A percentile compares a stretch with the other conserved stretches of the same genome.
phyloP scores from a whole-genome alignment of 1,140 invertebrate species.

The Asobara japonica region DNA sequence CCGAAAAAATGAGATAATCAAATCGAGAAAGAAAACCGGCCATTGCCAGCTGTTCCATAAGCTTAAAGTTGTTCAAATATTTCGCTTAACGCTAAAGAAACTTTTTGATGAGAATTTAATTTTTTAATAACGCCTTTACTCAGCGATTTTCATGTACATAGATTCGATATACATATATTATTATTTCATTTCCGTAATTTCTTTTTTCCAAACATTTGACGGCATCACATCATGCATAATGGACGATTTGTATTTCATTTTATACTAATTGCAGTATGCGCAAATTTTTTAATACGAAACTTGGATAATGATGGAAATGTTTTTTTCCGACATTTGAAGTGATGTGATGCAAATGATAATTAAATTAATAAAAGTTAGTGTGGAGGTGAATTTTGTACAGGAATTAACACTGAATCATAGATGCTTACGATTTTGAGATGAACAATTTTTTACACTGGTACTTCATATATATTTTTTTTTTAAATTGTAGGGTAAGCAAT shows the following conservation, averaged over 20 bases:
- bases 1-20: neutral
- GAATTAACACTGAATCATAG: neutral
- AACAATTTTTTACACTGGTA: neutral
- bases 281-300: neutral
- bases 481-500: neutral
- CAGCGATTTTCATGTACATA: constrained; percentile 29
- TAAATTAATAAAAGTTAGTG: neutral
- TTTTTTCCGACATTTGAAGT: constrained; percentile 1
- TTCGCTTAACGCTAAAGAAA: constrained; percentile 13
- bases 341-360: constrained; percentile 5
- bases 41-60: constrained; percentile 13
- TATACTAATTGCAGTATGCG: neutral
- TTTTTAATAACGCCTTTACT: constrained; percentile 28
- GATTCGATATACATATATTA: constrained; percentile 18
- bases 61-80: constrained; percentile 4
- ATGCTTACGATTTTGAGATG: neutral
- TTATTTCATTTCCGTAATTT: constrained; percentile 1
- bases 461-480: neutral
- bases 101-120: neutral
- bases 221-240: constrained; percentile 13
- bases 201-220: constrained; percentile 4
- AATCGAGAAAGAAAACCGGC: neutral
- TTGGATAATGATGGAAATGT: neutral
- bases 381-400: neutral
- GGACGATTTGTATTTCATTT: neutral